Evolutionary conservation across 2,113 vertebrate genomes (phyloP).

Genomic region (Alaudala cheleensis): DNA sequence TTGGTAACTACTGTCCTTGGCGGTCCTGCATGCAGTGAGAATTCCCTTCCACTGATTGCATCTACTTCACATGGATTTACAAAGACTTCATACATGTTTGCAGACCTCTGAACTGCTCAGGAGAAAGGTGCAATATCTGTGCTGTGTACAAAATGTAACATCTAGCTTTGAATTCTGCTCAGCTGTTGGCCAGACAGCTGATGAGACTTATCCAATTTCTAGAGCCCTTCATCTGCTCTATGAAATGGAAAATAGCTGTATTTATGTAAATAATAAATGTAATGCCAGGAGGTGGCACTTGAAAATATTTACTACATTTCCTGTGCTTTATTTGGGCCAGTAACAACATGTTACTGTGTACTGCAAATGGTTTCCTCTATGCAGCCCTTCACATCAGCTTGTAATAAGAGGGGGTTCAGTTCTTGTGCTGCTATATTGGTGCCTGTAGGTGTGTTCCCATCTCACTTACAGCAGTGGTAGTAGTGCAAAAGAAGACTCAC

Average conservation of each 20-base stretch:
- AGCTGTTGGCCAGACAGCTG: slow-evolving; percentile 8
- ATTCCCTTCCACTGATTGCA: background rate
- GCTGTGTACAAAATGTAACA: background rate
- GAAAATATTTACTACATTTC: slow-evolving; percentile 14
- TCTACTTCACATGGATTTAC: background rate
- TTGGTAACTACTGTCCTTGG: background rate
- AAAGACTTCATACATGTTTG: background rate
- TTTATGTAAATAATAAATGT: slow-evolving; percentile 19
- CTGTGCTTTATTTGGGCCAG: background rate
- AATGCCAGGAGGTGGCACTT: background rate
- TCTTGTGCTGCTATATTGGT: background rate
- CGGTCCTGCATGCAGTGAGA: background rate
- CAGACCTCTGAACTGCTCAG: background rate
- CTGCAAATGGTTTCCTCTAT: background rate
- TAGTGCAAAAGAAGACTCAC: background rate
- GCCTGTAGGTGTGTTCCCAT: background rate
- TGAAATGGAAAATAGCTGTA: slow-evolving; percentile 29
- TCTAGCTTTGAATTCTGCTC: background rate
- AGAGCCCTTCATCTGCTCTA: slow-evolving; percentile 18
- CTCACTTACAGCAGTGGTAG: background rate
- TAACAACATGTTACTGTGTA: background rate
- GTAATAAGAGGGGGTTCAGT: background rate
- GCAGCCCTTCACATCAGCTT: background rate
- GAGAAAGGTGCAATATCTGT: background rate
- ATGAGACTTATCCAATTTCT: slow-evolving; percentile 15